Conservation (phyloP, 2,888 invertebrate genomes). For the Chrysolina oricalcia region DNA sequence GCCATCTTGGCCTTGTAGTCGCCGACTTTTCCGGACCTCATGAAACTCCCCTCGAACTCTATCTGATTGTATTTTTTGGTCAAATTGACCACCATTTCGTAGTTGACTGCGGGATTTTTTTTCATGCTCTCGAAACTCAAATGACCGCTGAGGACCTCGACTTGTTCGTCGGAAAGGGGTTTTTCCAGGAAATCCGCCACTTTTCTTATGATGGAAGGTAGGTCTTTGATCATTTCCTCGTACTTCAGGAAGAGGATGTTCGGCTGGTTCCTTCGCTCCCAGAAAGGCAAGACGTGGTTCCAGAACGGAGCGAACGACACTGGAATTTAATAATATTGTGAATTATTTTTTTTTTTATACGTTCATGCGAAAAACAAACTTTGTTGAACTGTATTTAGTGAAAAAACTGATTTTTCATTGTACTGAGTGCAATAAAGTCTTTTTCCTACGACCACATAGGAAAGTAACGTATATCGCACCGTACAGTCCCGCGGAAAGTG, state of each 20-base stretch:
- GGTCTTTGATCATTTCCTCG: conserved; percentile 64
- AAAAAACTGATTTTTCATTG: too few relatives aligned
- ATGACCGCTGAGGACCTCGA: conserved; percentile 58
- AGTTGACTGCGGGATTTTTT: conserved; percentile 75
- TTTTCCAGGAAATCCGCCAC: conserved; percentile 61
- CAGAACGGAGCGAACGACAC: conserved; percentile 66
- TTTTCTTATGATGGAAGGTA: conserved; percentile 57
- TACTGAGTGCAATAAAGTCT: too few relatives aligned
- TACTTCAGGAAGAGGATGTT: conserved; percentile 65
- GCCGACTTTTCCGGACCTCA: conserved; percentile 72
- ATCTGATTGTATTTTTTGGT: conserved; percentile 67
- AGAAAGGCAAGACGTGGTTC: conserved; percentile 64
- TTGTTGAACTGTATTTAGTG: too few relatives aligned
- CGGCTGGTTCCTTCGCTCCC: conserved; percentile 60
- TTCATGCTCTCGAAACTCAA: conserved; percentile 73
- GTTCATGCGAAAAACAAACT: too few relatives aligned
- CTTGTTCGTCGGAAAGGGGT: conserved; percentile 56
- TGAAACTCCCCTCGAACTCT: conserved; percentile 68
- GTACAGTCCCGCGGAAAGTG: too few relatives aligned
- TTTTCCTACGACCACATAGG: too few relatives aligned
- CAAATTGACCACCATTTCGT: conserved; percentile 68
- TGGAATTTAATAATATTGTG: too few relatives aligned
- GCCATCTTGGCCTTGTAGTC: conserved; percentile 76
- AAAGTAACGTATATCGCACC: too few relatives aligned
- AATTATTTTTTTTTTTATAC: too few relatives aligned